Evolutionary conservation across 2,113 vertebrate species (phyloP).

Genomic region (Hemicordylus capensis): DNA sequence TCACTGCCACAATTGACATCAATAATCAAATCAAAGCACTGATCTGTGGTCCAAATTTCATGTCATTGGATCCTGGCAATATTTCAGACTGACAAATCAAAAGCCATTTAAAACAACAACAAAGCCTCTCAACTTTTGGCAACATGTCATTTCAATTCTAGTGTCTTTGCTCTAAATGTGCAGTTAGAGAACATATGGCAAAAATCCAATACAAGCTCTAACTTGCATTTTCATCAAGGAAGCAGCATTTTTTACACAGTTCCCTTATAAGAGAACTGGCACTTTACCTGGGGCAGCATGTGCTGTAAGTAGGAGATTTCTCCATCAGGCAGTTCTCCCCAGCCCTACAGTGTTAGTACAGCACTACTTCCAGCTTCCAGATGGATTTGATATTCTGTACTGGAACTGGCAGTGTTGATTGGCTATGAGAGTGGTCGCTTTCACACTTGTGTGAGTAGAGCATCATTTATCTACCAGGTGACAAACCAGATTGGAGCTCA

Average conservation of each 20-base stretch:
- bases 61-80: not conserved
- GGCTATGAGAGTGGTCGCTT: not conserved
- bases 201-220: not conserved
- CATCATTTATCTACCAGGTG: constrained; percentile 5
- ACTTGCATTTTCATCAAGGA: not conserved
- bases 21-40: not conserved
- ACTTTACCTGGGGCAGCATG: not conserved
- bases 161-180: not conserved
- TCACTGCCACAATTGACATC: not conserved
- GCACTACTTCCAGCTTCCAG: not conserved
- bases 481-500: constrained; percentile 9
- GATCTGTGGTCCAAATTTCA: not conserved
- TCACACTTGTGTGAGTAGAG: not conserved
- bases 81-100: not conserved
- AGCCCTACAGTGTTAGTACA: not conserved
- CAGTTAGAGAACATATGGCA: not conserved
- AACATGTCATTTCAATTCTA: not conserved
- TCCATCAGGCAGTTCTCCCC: not conserved
- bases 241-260: not conserved
- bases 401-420: not conserved
- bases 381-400: not conserved
- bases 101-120: not conserved
- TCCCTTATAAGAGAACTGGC: not conserved
- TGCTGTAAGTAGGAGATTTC: not conserved
- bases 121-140: not conserved